These are phyloP conservation scores for Dunckerocampus dactyliophorus DNA, from an alignment of 2,113 vertebrate genomes.

Conservation along the genomic window DNA sequence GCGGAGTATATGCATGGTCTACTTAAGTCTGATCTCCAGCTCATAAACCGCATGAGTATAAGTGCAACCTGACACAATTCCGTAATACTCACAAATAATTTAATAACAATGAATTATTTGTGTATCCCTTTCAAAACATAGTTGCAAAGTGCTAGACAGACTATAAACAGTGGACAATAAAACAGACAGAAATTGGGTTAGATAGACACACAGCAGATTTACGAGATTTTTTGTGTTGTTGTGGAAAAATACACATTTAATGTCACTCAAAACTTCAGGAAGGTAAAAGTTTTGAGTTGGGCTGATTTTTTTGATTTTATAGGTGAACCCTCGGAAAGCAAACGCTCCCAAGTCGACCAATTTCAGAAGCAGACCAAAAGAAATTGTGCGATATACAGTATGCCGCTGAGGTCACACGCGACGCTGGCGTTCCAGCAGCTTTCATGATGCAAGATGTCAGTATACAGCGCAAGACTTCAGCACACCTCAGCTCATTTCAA, in stretches of 20 bases:
- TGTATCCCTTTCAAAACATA: not conserved
- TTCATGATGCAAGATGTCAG: no score
- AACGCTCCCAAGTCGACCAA: no score
- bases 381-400: no score
- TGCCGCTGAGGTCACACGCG: no score
- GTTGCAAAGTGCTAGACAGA: not conserved
- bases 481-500: no score
- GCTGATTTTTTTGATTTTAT: no score
- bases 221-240: no score
- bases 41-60: not conserved
- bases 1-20: not conserved
- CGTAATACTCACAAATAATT: constrained; percentile 2
- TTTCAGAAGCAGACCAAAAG: no score
- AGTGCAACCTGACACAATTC: constrained; percentile 1
- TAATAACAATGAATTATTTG: constrained; percentile 3
- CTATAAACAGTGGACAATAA: not conserved
- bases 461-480: no score
- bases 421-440: no score
- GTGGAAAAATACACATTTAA: no score
- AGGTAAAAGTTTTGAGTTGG: not conserved
- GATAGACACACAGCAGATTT: not conserved
- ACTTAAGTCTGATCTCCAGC: not conserved
- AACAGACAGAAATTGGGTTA: not conserved
- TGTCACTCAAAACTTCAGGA: not conserved
- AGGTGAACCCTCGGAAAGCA: no score